Evolutionary conservation across 2,888 invertebrate species (phyloP).

Genomic region (Arrhopalites spinosus): DNA sequence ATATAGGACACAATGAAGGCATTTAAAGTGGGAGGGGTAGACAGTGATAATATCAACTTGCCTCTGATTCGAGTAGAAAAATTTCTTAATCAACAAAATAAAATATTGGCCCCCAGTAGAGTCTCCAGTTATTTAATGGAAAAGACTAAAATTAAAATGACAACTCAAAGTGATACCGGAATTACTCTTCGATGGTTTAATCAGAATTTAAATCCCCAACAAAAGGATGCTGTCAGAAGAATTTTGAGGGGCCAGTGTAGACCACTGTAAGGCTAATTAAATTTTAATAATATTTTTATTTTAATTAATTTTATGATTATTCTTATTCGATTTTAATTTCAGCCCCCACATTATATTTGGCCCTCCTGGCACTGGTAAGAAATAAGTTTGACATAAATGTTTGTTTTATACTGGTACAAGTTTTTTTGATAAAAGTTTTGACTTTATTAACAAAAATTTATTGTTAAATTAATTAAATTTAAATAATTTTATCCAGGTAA

Average conservation of each 20-base stretch:
- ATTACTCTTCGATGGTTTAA: constrained; percentile 56
- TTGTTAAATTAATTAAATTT: no score
- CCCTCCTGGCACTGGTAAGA: constrained; percentile 72
- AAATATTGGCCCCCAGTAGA: background rate
- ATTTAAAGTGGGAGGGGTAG: background rate
- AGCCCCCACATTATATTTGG: constrained; percentile 87
- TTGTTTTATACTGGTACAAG: no score
- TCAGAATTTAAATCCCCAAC: constrained; percentile 63
- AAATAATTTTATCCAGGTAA: constrained; percentile 60
- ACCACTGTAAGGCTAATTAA: no score
- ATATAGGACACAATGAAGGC: background rate
- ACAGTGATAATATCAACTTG: background rate
- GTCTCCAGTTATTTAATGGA: background rate
- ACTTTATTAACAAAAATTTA: no score
- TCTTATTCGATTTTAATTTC: no score
- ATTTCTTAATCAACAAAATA: background rate
- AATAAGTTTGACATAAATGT: constrained; percentile 56
- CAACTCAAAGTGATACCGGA: background rate
- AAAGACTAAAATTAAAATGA: background rate
- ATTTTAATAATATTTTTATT: no score
- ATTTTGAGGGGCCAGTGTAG: constrained; percentile 68
- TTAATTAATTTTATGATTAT: no score
- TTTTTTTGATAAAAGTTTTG: no score
- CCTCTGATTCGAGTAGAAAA: background rate
- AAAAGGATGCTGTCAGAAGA: constrained; percentile 70